Evolutionary conservation across 1,140 invertebrate species (phyloP).

Genomic region (Sitobion miscanthi): DNA sequence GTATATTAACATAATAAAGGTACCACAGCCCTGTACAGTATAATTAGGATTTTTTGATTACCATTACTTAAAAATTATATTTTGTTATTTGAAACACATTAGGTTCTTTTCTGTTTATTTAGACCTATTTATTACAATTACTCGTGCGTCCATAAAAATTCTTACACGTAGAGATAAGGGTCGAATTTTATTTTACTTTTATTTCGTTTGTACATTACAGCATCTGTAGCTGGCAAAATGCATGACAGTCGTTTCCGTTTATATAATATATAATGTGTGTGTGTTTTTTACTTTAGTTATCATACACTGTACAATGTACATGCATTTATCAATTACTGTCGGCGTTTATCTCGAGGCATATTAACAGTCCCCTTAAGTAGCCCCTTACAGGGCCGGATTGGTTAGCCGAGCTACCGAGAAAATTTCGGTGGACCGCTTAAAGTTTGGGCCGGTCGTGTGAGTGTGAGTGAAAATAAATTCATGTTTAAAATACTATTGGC

Average conservation of each 20-base stretch:
- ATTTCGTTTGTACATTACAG: background rate
- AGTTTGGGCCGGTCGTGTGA: too few relatives aligned
- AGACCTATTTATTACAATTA: background rate
- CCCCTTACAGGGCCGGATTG: background rate
- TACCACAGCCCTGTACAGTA: too few relatives aligned
- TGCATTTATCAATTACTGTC: background rate
- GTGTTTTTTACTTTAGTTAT: background rate
- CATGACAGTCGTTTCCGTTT: background rate
- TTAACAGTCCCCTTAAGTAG: background rate
- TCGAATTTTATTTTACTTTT: background rate
- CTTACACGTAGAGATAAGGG: background rate
- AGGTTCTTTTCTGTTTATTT: background rate
- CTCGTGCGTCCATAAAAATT: background rate
- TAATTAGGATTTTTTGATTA: background rate
- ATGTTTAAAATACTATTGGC: too few relatives aligned
- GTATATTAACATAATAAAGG: too few relatives aligned
- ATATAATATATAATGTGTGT: background rate
- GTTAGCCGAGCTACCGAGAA: too few relatives aligned
- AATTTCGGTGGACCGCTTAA: too few relatives aligned
- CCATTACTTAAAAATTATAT: background rate
- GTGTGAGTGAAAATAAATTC: too few relatives aligned
- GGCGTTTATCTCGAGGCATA: background rate
- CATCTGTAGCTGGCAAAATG: background rate
- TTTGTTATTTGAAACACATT: background rate
- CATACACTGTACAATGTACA: background rate